phyloP scores from a whole-genome alignment of 2,888 invertebrate species.

The Villa cingulata region DNA sequence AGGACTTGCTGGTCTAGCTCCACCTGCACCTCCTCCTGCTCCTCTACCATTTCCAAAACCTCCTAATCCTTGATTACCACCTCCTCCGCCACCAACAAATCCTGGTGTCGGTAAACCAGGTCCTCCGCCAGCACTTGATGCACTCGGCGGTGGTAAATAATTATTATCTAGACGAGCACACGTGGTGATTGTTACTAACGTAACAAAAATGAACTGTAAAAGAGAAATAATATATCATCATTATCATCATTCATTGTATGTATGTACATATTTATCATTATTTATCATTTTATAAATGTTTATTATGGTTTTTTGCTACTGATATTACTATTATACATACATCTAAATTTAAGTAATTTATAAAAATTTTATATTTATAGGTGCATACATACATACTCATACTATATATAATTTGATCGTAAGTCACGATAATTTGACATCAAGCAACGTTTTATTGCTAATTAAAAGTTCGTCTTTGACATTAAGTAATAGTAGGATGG shows the following conservation, averaged over 20 bases:
- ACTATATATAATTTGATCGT: too few relatives aligned
- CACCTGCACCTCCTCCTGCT: constrained; percentile 20
- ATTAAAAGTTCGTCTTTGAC: not conserved
- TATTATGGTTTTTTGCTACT: too few relatives aligned
- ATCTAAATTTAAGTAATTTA: too few relatives aligned
- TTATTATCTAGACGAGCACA: constrained; percentile 43
- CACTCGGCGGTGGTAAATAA: constrained; percentile 43
- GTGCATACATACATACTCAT: too few relatives aligned
- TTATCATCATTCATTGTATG: too few relatives aligned
- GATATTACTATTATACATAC: too few relatives aligned
- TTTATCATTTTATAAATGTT: too few relatives aligned
- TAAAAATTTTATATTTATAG: too few relatives aligned
- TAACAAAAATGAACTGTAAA: constrained; percentile 35
- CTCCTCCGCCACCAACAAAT: constrained; percentile 12
- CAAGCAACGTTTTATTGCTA: not conserved
- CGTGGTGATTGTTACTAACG: constrained; percentile 35
- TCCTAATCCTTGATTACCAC: constrained; percentile 27
- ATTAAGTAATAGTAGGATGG: too few relatives aligned
- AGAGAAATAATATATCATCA: too few relatives aligned
- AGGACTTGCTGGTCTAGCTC: constrained; percentile 22
- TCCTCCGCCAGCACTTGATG: constrained; percentile 31
- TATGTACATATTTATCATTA: too few relatives aligned
- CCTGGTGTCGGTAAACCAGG: constrained; percentile 33
- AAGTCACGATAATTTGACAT: not conserved
- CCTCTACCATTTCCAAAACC: constrained; percentile 30